phyloP scores from a whole-genome alignment of 2,797 vertebrate genomes.

The Diplodus puntazzo region DNA sequence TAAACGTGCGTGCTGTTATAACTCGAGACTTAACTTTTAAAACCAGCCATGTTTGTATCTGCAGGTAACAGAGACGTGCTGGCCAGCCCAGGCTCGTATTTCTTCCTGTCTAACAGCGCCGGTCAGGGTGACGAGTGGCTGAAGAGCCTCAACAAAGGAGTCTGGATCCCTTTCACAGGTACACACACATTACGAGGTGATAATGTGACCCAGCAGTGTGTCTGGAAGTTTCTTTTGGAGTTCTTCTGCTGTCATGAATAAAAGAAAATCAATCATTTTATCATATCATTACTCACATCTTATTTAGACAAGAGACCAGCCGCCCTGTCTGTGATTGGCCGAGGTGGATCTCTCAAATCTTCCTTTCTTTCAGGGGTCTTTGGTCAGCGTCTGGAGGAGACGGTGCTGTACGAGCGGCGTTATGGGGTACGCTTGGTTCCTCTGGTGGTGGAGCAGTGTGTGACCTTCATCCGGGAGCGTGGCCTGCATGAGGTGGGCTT shows the following conservation, averaged over 20 bases:
- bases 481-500: slow-evolving; percentile 86
- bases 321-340: not conserved
- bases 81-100: slow-evolving; percentile 87
- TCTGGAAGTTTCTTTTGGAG: too few species aligned
- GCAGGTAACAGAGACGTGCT: slow-evolving; percentile 86
- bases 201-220: not conserved
- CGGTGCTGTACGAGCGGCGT: slow-evolving; percentile 84
- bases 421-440: slow-evolving; percentile 85
- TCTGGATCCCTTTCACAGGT: slow-evolving; percentile 90
- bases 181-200: not conserved
- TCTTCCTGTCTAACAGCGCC: slow-evolving; percentile 88
- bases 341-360: not conserved
- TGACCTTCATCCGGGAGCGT: slow-evolving; percentile 81
- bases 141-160: slow-evolving; percentile 86
- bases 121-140: slow-evolving; percentile 88
- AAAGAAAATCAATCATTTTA: not conserved
- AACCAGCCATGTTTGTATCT: not conserved
- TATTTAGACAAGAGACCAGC: too few species aligned
- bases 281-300: not conserved
- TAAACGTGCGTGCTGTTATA: not conserved
- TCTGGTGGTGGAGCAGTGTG: slow-evolving; percentile 88
- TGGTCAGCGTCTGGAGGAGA: slow-evolving; percentile 88
- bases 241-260: too few species aligned
- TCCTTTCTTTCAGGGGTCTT: slow-evolving; percentile 81
- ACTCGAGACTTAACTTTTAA: not conserved